Evolutionary conservation across 2,113 vertebrate genomes (phyloP), one percentile per base, ranked within the genome.

Genomic region (Cathartes aura): DNA sequence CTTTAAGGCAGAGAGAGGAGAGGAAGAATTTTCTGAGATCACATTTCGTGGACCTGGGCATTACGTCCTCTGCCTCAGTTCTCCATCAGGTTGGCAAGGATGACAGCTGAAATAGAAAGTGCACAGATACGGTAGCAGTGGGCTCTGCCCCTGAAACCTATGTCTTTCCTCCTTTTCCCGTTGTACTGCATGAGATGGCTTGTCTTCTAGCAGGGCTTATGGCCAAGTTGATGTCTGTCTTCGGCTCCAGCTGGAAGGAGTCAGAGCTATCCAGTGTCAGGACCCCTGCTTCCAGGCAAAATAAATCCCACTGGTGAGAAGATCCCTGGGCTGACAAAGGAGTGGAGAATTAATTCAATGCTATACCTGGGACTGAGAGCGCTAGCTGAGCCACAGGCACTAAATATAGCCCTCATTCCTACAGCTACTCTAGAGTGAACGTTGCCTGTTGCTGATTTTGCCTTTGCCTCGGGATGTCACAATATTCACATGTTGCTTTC

Each of bases 381-480:
- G 6, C 18, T 48, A 53, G 30, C 50, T 78, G 47, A 79, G 52
- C 52, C 36, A 20, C 36, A 27, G 53, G 45, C n/a, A 6, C 19
- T n/a, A 30, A 38, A 4, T 59, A 55, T 40, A 40, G 67, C 59
- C 48, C 53, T 11, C 24, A 53, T 75, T 66, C 68, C 72, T 68
- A 13, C 55, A 73, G 26, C 34, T 60, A 6, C 67, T 86, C 87
- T 95, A 91, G 95, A 97, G 95, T 97, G 95, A 98, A 94, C 79
- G 76, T 96, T 96, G 95, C 95, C 89, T 93, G 21, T 60, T 74
- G 83, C n/a, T 81, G 90, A 34, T 47, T 95, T 89, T 34, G 60
- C 76, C 40, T 91, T 94, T 87, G 53, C 52, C 34, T 92, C 0
- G 15, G 82, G 48, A 66, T 94, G 74, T 96, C 53, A 32, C 50